phyloP scores from a whole-genome alignment of 1,140 invertebrate genomes.

The Papilio xuthus region DNA sequence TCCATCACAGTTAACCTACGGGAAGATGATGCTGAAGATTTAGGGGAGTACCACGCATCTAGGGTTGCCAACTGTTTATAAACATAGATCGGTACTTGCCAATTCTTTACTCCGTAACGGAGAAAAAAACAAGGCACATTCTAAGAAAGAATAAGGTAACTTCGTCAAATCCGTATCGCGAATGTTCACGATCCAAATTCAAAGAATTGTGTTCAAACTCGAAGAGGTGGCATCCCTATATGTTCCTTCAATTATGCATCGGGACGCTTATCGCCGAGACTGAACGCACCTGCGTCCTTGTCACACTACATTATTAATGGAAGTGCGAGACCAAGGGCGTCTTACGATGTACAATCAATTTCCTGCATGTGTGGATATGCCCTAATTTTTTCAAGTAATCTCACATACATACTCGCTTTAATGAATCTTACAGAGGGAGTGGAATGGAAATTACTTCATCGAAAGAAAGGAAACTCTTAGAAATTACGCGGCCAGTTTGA shows the following conservation, averaged over 20 bases:
- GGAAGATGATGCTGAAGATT: conserved; percentile 55
- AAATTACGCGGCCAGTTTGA: too few species aligned
- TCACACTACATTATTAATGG: conserved; percentile 76
- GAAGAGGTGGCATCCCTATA: conserved; percentile 29
- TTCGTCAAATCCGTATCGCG: too few species aligned
- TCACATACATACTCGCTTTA: not conserved
- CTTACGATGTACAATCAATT: conserved; percentile 37
- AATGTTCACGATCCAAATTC: not conserved
- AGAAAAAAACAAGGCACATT: too few species aligned
- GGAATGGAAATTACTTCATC: too few species aligned
- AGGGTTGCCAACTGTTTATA: conserved; percentile 40
- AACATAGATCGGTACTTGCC: not conserved
- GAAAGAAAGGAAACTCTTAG: too few species aligned
- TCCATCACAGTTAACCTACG: conserved; percentile 57
- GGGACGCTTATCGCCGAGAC: conserved; percentile 67
- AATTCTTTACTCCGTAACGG: too few species aligned
- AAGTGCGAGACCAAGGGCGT: conserved; percentile 41
- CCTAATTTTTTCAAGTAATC: not conserved
- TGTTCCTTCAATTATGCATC: conserved; percentile 76
- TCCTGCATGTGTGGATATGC: conserved; percentile 12
- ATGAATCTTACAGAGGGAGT: too few species aligned
- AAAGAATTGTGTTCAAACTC: not conserved
- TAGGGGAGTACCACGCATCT: conserved; percentile 59
- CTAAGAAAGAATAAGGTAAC: too few species aligned
- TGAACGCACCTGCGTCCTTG: conserved; percentile 69